phyloP scores from a whole-genome alignment of 2,888 invertebrate species.

The Andrena bucephala region DNA sequence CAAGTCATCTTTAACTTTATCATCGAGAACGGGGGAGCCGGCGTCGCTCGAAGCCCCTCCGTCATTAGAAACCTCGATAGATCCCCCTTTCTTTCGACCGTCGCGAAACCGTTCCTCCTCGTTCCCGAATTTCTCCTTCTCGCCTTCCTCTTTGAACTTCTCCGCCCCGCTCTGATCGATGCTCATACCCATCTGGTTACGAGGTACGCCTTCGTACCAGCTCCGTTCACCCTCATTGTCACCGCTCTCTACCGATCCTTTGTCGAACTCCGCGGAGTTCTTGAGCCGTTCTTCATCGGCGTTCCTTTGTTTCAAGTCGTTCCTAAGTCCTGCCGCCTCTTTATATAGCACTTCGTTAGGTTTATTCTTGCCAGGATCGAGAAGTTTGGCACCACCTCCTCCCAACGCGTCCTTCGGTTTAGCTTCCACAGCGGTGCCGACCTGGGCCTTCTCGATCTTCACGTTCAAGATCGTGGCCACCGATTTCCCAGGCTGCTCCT shows the following conservation, averaged over 20 bases:
- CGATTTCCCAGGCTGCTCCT: constrained; percentile 11
- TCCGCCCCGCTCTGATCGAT: not conserved
- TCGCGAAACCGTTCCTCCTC: constrained; percentile 6
- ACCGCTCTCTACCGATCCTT: constrained; percentile 31
- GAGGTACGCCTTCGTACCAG: constrained; percentile 21
- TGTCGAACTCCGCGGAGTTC: constrained; percentile 17
- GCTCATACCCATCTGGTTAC: constrained; percentile 7
- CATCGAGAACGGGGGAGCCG: not conserved
- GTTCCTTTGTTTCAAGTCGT: constrained; percentile 3
- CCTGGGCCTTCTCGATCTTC: constrained; percentile 27
- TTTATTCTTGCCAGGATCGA: constrained; percentile 8
- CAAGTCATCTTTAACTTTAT: not conserved
- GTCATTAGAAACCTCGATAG: not conserved
- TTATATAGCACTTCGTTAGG: constrained; percentile 12
- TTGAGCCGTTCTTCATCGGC: constrained; percentile 20
- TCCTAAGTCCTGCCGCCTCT: constrained; percentile 13
- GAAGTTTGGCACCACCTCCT: not conserved
- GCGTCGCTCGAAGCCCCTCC: not conserved
- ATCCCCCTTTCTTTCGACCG: not conserved
- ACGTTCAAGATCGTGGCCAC: constrained; percentile 40
- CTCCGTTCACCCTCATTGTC: constrained; percentile 9
- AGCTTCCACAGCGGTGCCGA: not conserved
- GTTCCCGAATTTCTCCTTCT: not conserved
- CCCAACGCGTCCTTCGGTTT: not conserved
- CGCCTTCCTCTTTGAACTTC: constrained; percentile 20